phyloP scores from a whole-genome alignment of 2,113 vertebrate species.

The Oncorhynchus tshawytscha region DNA sequence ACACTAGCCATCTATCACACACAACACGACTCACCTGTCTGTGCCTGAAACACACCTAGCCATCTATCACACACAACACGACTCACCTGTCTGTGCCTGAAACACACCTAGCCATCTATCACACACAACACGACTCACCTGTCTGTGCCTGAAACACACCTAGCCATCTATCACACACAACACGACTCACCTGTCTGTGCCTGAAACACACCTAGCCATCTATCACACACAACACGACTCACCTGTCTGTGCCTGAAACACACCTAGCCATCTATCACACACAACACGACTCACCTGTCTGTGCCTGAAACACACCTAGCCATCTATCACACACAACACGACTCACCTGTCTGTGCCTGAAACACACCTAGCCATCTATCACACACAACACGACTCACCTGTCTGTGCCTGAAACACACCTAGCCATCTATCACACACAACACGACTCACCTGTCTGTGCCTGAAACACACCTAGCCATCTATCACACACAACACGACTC shows the following conservation, averaged over 20 bases:
- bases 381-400: conserved; percentile 73
- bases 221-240: conserved; percentile 33
- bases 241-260: conserved; percentile 99
- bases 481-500: conserved; percentile 33
- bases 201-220: conserved; percentile 84
- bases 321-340: neutral
- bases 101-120: conserved; percentile 76
- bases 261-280: conserved; percentile 55
- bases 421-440: neutral
- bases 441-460: conserved; percentile 90
- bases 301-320: conserved; percentile 91
- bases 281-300: conserved; percentile 83
- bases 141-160: conserved; percentile 98
- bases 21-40: conserved; percentile 80
- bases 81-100: conserved; percentile 97
- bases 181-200: conserved; percentile 90
- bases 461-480: conserved; percentile 84
- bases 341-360: conserved; percentile 97
- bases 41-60: no score
- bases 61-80: neutral
- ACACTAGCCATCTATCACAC: neutral
- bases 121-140: conserved; percentile 73
- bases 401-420: conserved; percentile 98
- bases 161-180: neutral
- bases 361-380: conserved; percentile 76